A percentile compares a stretch with the other conserved stretches of the same genome.
These are phyloP conservation scores for Agrypnia vestita DNA, from an alignment of 1,140 invertebrate species.

Conservation along the genomic window DNA sequence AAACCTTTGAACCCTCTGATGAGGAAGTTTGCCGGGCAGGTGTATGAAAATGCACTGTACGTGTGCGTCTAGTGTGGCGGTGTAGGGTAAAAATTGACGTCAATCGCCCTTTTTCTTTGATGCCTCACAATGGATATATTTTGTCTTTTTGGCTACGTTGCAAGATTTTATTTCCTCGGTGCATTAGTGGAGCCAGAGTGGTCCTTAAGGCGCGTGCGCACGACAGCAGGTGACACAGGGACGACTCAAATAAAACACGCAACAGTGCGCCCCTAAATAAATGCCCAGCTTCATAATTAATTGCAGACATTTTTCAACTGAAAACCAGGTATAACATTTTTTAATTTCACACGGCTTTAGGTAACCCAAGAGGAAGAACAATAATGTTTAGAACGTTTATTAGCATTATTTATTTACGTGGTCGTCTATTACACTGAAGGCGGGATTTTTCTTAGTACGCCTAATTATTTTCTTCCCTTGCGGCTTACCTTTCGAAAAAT, in stretches of 20 bases:
- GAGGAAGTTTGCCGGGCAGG: not conserved
- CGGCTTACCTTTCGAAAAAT: no score
- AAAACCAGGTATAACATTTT: slow-evolving; percentile 22
- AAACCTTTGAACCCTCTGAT: no score
- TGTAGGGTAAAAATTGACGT: no score
- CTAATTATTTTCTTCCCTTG: no score
- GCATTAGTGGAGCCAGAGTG: not conserved
- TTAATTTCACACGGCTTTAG: not conserved
- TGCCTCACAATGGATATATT: not conserved
- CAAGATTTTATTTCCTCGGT: slow-evolving; percentile 12
- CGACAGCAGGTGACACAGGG: slow-evolving; percentile 24
- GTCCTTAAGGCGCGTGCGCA: not conserved
- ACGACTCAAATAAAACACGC: slow-evolving; percentile 10
- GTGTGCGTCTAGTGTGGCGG: no score
- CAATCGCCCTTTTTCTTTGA: not conserved
- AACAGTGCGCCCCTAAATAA: slow-evolving; percentile 13
- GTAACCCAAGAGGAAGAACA: not conserved
- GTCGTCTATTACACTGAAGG: not conserved
- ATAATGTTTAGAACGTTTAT: slow-evolving; percentile 7
- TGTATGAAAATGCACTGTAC: not conserved
- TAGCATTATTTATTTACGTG: not conserved
- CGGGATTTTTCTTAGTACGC: no score
- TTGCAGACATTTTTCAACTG: slow-evolving; percentile 21
- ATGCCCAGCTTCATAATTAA: slow-evolving; percentile 28
- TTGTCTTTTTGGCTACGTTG: not conserved